Evolutionary conservation across 2,888 invertebrate genomes (phyloP).

Genomic region (Lasioglossum villosulum): DNA sequence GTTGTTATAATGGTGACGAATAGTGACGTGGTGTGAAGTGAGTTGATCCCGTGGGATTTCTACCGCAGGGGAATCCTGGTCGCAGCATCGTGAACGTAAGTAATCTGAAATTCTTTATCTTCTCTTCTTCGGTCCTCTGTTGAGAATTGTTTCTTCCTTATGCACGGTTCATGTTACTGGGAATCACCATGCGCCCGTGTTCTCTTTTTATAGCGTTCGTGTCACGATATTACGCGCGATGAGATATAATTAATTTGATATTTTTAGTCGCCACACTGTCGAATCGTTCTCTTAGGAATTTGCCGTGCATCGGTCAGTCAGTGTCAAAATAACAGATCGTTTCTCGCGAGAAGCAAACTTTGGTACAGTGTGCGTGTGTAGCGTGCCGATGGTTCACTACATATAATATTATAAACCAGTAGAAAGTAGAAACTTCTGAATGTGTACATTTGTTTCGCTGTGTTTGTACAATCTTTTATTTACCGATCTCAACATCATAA

Average conservation of each 20-base stretch:
- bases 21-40: constrained; percentile 44
- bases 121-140: constrained; percentile 26
- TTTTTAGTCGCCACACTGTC: not conserved
- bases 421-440: not conserved
- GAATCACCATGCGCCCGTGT: not conserved
- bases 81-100: constrained; percentile 46
- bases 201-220: not conserved
- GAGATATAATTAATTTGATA: constrained; percentile 15
- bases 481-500: constrained; percentile 3
- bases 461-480: constrained; percentile 2
- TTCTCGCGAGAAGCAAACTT: not conserved
- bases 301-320: not conserved
- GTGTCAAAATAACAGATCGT: not conserved
- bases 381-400: not conserved
- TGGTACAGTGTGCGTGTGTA: not conserved
- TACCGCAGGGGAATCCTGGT: constrained; percentile 24
- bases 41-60: constrained; percentile 21
- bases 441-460: not conserved
- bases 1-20: constrained; percentile 26
- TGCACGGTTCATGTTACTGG: not conserved
- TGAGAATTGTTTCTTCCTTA: constrained; percentile 2
- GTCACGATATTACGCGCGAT: not conserved
- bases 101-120: constrained; percentile 41
- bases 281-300: not conserved
- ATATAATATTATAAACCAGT: not conserved